These are phyloP conservation scores for Asteroscopus sphinx DNA, from an alignment of 2,888 invertebrate species.

Conservation along the genomic window DNA sequence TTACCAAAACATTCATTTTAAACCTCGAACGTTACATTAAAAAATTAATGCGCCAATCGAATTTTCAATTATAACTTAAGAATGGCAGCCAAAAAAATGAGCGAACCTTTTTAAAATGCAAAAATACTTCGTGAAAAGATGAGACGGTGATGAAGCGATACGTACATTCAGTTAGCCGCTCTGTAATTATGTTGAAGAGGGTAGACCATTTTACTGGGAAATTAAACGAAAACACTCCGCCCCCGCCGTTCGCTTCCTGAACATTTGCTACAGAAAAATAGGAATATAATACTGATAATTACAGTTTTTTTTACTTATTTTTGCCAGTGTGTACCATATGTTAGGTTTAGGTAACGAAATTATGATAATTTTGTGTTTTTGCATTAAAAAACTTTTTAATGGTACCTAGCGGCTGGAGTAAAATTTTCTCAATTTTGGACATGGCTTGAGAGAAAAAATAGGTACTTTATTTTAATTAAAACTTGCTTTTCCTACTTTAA, in stretches of 20 bases:
- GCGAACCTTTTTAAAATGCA: slow-evolving; percentile 75
- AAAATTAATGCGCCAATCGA: slow-evolving; percentile 59
- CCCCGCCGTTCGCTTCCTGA: slow-evolving; percentile 60
- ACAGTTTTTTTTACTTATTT: slow-evolving; percentile 36
- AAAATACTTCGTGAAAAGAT: slow-evolving; percentile 73
- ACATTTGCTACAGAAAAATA: slow-evolving; percentile 60
- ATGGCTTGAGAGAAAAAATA: background rate
- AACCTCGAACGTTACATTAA: slow-evolving; percentile 34
- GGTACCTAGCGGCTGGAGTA: no score
- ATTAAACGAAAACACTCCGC: slow-evolving; percentile 85
- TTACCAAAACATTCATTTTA: slow-evolving; percentile 6
- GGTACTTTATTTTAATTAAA: no score
- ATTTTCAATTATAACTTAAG: slow-evolving; percentile 68
- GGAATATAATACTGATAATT: slow-evolving; percentile 45
- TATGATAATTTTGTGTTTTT: slow-evolving; percentile 31
- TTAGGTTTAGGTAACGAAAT: slow-evolving; percentile 4
- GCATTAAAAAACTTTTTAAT: background rate
- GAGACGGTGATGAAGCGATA: slow-evolving; percentile 76
- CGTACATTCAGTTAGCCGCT: slow-evolving; percentile 74
- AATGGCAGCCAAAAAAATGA: slow-evolving; percentile 58
- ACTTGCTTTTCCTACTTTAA: no score
- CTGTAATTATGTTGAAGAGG: slow-evolving; percentile 82
- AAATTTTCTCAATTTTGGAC: background rate
- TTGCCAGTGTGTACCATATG: slow-evolving; percentile 11
- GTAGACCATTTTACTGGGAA: slow-evolving; percentile 80